phyloP scores from a whole-genome alignment of 2,113 vertebrate species.

The Microtus oregoni region DNA sequence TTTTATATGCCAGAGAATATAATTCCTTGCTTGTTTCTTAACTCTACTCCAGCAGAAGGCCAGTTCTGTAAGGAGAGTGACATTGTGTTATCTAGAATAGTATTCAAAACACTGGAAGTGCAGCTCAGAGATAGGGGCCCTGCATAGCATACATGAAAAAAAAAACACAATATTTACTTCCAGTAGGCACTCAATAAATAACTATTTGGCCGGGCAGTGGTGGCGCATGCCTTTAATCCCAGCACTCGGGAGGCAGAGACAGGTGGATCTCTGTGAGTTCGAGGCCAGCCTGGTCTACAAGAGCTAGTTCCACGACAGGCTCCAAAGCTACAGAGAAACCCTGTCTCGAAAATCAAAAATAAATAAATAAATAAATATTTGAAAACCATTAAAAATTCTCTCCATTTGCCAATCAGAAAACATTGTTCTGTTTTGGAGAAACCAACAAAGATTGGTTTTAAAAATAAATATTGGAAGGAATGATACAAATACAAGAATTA shows the following conservation, averaged over 20 bases:
- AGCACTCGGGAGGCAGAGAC: too few relatives aligned
- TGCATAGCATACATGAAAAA: not conserved
- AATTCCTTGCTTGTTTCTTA: not conserved
- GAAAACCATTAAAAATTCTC: not conserved
- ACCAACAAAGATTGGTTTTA: not conserved
- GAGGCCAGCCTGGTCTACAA: too few relatives aligned
- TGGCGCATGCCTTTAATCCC: too few relatives aligned
- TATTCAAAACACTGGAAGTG: not conserved
- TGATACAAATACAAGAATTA: not conserved
- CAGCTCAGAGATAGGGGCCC: not conserved
- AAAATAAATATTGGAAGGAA: slow-evolving; percentile 21
- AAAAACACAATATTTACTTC: not conserved
- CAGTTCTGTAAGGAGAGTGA: not conserved
- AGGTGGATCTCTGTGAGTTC: too few relatives aligned
- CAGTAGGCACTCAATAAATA: not conserved
- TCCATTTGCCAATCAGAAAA: slow-evolving; percentile 25
- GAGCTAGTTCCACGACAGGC: too few relatives aligned
- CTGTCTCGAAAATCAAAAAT: too few relatives aligned
- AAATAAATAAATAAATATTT: not conserved
- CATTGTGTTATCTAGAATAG: not conserved
- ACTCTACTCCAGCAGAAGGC: not conserved
- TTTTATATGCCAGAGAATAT: not conserved
- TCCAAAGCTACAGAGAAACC: too few relatives aligned
- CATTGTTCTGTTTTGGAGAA: slow-evolving; percentile 19
- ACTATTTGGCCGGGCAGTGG: not conserved